These are phyloP conservation scores for Parapristionchus giblindavisi DNA, from an alignment of 2,888 invertebrate species.

Conservation along the genomic window DNA sequence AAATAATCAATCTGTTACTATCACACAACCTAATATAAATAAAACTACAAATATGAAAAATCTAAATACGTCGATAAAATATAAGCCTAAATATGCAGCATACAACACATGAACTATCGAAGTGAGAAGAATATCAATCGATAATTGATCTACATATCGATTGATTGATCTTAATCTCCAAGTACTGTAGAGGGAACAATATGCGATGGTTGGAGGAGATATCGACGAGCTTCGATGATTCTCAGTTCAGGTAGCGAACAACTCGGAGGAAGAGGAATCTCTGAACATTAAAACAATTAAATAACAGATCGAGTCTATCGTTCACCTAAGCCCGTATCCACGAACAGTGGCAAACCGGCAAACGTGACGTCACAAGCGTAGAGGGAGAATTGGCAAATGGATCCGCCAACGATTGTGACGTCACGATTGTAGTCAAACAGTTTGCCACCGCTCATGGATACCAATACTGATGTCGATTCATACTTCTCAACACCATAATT, in stretches of 20 bases:
- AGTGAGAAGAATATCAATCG: not conserved
- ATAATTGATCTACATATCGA: not conserved
- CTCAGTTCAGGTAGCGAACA: constrained; percentile 30
- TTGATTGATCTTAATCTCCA: constrained; percentile 11
- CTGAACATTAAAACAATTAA: not conserved
- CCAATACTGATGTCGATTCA: no score
- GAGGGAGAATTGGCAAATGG: not conserved
- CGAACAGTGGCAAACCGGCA: no score
- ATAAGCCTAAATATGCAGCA: no score
- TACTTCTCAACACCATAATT: no score
- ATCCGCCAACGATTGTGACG: not conserved
- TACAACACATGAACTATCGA: no score
- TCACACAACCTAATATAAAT: no score
- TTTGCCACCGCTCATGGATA: no score
- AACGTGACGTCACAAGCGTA: no score
- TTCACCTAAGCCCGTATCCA: not conserved
- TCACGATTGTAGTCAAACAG: not conserved
- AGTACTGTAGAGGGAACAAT: not conserved
- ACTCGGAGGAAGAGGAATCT: constrained; percentile 20
- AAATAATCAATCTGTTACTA: no score
- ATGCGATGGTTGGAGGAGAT: constrained; percentile 22
- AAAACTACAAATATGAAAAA: no score
- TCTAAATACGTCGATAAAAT: no score
- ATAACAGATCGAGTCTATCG: not conserved
- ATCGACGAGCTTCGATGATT: constrained; percentile 30